Percentiles rank a stretch among this genome's conserved stretches.
These are phyloP conservation scores for Megalopta genalis DNA, from an alignment of 1,140 invertebrate genomes.

Conservation along the genomic window DNA sequence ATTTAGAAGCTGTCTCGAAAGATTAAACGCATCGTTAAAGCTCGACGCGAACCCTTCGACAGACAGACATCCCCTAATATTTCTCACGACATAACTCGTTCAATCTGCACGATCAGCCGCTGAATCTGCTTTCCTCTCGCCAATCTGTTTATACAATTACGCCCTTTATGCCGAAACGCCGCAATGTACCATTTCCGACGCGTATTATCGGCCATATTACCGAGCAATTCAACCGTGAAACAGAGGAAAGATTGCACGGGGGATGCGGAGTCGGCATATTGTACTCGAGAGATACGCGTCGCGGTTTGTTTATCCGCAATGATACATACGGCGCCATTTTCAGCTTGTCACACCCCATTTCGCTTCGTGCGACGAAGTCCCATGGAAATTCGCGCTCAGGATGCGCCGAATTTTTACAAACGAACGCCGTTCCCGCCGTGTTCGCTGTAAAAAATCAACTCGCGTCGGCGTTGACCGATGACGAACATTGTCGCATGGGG, in stretches of 20 bases:
- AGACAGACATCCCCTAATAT: not conserved
- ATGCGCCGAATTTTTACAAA: not conserved
- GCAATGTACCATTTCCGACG: constrained; percentile 21
- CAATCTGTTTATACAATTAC: constrained; percentile 25
- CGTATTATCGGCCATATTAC: constrained; percentile 31
- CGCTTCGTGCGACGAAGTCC: not conserved
- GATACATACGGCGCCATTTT: constrained; percentile 12
- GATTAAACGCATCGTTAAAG: too few species aligned
- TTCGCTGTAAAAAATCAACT: not conserved
- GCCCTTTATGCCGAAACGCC: not conserved
- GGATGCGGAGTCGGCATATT: constrained; percentile 9
- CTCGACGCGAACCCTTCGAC: too few species aligned
- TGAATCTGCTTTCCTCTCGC: not conserved
- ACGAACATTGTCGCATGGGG: not conserved
- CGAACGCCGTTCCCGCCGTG: too few species aligned
- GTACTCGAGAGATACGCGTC: not conserved
- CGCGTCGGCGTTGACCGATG: not conserved
- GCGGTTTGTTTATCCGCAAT: constrained; percentile 2
- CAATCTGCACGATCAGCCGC: constrained; percentile 1
- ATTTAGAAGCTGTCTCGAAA: too few species aligned
- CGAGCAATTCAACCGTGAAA: constrained; percentile 21
- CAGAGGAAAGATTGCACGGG: constrained; percentile 7
- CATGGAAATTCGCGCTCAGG: not conserved
- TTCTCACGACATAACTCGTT: too few species aligned
- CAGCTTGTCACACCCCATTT: not conserved